Percentiles rank a stretch among this genome's conserved stretches.
phyloP scores from a whole-genome alignment of 2,888 invertebrate species.

The Epirrhoe alternata region DNA sequence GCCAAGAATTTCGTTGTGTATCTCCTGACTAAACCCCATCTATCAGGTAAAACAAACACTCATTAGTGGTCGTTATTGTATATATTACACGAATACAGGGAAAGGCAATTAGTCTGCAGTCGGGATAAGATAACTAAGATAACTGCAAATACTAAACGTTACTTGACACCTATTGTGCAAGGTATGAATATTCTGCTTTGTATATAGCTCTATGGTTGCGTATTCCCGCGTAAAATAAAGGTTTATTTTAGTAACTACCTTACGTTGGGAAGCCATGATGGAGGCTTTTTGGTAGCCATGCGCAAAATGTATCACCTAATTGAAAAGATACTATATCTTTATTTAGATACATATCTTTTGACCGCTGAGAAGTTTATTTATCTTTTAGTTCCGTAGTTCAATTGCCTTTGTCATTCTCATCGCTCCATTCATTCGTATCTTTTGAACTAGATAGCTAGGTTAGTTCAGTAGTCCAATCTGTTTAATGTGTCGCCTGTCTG shows the following conservation, averaged over 20 bases:
- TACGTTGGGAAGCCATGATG: too few species aligned
- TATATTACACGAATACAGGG: constrained; percentile 78
- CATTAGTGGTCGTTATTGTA: constrained; percentile 59
- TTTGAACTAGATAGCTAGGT: too few species aligned
- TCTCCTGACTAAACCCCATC: constrained; percentile 14
- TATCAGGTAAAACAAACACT: constrained; percentile 47
- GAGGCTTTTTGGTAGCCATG: too few species aligned
- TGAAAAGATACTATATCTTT: too few species aligned
- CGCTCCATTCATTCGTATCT: too few species aligned
- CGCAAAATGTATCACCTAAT: too few species aligned
- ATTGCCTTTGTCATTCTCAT: too few species aligned
- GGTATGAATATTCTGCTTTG: constrained; percentile 25
- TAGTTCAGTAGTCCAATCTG: too few species aligned
- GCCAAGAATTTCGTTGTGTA: background rate
- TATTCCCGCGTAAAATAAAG: constrained; percentile 19
- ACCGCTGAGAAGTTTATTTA: too few species aligned
- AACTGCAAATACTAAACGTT: constrained; percentile 71
- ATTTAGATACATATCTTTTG: too few species aligned
- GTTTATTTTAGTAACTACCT: constrained; percentile 11
- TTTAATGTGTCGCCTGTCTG: too few species aligned
- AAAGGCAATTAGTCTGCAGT: constrained; percentile 79
- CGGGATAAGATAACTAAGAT: constrained; percentile 75
- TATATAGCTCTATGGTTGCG: constrained; percentile 28
- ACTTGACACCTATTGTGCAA: constrained; percentile 66
- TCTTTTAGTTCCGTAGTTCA: too few species aligned